Percentiles rank a stretch among this genome's conserved stretches.
Conservation (phyloP, 2,888 invertebrate genomes). For the Hypercompe scribonia region DNA sequence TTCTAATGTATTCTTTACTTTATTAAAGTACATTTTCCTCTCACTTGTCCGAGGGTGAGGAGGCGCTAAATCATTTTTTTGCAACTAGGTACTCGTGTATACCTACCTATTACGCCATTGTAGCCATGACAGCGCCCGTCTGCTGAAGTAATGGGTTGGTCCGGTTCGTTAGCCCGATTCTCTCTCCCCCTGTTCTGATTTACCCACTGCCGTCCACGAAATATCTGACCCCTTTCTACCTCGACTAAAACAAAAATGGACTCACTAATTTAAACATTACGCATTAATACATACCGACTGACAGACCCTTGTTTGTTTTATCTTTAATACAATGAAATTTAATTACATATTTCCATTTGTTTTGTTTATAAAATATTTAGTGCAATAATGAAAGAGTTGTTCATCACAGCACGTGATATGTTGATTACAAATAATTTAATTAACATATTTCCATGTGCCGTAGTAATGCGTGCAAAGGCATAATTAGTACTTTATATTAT, state of each 20-base stretch:
- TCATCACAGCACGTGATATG: background rate
- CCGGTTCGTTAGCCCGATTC: constrained; percentile 63
- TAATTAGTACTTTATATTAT: too few relatives aligned
- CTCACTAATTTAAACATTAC: constrained; percentile 44
- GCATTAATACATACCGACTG: constrained; percentile 22
- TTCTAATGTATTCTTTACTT: constrained; percentile 42
- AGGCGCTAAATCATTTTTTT: constrained; percentile 45
- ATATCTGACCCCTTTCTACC: constrained; percentile 40
- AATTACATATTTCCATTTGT: constrained; percentile 22
- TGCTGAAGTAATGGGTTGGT: constrained; percentile 59
- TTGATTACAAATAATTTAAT: background rate
- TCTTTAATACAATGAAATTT: constrained; percentile 32
- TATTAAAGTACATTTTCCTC: constrained; percentile 40
- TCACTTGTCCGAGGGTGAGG: constrained; percentile 24
- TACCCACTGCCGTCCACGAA: constrained; percentile 33
- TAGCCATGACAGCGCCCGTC: constrained; percentile 54
- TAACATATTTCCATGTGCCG: background rate
- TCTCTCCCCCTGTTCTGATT: constrained; percentile 48
- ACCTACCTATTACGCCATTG: constrained; percentile 42
- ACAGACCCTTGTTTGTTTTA: constrained; percentile 23
- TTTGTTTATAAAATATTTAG: constrained; percentile 12
- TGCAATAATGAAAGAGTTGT: background rate
- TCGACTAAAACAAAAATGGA: constrained; percentile 37
- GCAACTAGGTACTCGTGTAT: constrained; percentile 36
- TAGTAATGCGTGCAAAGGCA: too few relatives aligned